These are phyloP conservation scores for Chaetogeoica ovagalla DNA, from an alignment of 2,888 invertebrate species.

Conservation along the genomic window DNA sequence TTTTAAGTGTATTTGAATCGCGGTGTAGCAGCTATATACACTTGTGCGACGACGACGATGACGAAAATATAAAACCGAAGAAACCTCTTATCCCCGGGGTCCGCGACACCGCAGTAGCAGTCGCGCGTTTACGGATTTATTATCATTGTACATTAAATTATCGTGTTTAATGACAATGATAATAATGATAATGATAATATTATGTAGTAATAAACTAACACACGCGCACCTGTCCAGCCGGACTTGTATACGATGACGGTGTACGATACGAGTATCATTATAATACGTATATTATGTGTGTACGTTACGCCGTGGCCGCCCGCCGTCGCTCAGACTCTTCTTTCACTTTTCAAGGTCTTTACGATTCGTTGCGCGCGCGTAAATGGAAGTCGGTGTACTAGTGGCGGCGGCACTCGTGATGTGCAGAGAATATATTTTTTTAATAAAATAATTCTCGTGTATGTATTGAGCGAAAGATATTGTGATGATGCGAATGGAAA, in stretches of 20 bases:
- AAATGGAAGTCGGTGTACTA: conserved; percentile 33
- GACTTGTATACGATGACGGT: background rate
- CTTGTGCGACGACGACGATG: background rate
- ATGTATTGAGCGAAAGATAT: background rate
- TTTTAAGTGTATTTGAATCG: too few species aligned
- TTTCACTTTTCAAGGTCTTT: conserved; percentile 45
- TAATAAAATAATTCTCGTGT: background rate
- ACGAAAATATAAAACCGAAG: conserved; percentile 12
- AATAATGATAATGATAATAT: background rate
- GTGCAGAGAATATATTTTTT: background rate
- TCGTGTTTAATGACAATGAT: background rate
- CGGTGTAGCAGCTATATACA: too few species aligned
- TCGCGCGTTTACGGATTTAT: conserved; percentile 33
- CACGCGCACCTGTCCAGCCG: too few species aligned
- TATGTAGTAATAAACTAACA: conserved; percentile 11
- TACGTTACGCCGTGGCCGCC: conserved; percentile 3
- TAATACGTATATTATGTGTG: background rate
- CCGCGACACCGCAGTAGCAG: too few species aligned
- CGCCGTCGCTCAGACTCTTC: conserved; percentile 31
- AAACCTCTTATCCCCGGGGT: background rate
- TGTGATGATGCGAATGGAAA: background rate
- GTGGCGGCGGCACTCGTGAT: background rate
- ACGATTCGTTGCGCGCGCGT: conserved; percentile 46
- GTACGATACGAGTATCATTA: too few species aligned
- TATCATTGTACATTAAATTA: conserved; percentile 31